A percentile compares a stretch with the other conserved stretches of the same genome.
phyloP scores from a whole-genome alignment of 2,797 vertebrate genomes.

The Aplochiton taeniatus region DNA sequence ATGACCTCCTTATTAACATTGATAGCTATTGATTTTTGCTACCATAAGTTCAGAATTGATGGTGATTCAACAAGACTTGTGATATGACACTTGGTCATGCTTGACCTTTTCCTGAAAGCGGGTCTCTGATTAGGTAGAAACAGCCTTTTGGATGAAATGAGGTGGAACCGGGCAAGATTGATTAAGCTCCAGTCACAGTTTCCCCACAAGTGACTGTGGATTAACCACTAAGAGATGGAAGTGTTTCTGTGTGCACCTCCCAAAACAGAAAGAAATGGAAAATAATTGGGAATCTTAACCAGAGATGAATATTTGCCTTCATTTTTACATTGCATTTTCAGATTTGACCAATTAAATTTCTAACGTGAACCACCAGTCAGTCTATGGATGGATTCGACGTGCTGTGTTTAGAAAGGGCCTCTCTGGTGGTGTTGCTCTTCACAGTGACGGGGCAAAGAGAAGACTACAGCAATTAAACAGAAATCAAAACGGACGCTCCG shows the following conservation, averaged over 20 bases:
- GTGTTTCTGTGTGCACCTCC: slow-evolving; percentile 46
- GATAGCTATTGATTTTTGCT: slow-evolving; percentile 64
- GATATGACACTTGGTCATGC: slow-evolving; percentile 53
- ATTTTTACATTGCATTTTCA: no score
- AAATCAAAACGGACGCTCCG: no score
- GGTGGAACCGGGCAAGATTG: slow-evolving; percentile 52
- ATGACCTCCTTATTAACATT: slow-evolving; percentile 61
- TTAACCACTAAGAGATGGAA: slow-evolving; percentile 42
- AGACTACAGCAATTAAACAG: no score
- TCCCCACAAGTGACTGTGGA: slow-evolving; percentile 22
- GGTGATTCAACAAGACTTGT: slow-evolving; percentile 62
- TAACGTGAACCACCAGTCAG: no score
- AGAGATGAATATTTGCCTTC: slow-evolving; percentile 51
- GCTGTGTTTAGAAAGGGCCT: neutral
- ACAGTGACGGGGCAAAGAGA: no score
- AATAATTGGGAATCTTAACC: no score
- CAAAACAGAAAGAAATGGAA: slow-evolving; percentile 54
- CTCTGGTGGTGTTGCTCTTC: neutral
- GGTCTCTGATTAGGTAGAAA: slow-evolving; percentile 47
- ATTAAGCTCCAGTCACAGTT: slow-evolving; percentile 45
- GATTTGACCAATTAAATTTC: no score
- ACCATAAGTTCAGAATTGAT: slow-evolving; percentile 53
- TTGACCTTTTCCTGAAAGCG: slow-evolving; percentile 52
- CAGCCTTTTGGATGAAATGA: slow-evolving; percentile 53
- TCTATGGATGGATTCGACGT: neutral